These are phyloP conservation scores for Geopemphigus sp. DNA, from an alignment of 1,140 invertebrate genomes.

Conservation along the genomic window DNA sequence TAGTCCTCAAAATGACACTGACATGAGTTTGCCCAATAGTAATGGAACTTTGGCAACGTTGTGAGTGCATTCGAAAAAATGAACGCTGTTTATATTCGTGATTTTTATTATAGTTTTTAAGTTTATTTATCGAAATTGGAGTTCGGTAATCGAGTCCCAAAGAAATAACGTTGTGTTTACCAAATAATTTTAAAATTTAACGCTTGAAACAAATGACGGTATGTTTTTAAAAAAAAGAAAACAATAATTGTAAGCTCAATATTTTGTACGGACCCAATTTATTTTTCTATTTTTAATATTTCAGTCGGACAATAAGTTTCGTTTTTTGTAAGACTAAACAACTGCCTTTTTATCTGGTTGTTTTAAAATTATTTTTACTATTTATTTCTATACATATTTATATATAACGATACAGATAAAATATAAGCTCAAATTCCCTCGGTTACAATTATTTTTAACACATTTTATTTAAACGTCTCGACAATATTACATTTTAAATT, in stretches of 20 bases:
- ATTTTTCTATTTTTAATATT: slow-evolving; percentile 35
- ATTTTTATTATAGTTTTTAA: slow-evolving; percentile 41
- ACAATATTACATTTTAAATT: slow-evolving; percentile 6
- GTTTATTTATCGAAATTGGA: slow-evolving; percentile 30
- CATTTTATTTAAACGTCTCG: background rate
- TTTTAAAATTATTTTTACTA: background rate
- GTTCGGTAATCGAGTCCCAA: slow-evolving; percentile 24
- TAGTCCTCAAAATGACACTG: slow-evolving; percentile 45
- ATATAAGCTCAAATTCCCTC: slow-evolving; percentile 2
- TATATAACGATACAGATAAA: background rate
- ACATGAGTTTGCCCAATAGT: slow-evolving; percentile 32
- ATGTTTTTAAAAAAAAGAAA: slow-evolving; percentile 1
- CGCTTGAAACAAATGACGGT: background rate
- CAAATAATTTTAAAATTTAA: slow-evolving; percentile 22
- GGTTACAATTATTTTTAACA: background rate
- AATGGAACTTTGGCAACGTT: slow-evolving; percentile 42
- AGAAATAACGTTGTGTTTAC: slow-evolving; percentile 19
- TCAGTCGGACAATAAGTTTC: slow-evolving; percentile 28
- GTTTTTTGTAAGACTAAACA: slow-evolving; percentile 5
- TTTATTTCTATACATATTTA: background rate
- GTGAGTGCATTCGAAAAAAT: background rate
- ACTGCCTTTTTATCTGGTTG: slow-evolving; percentile 25
- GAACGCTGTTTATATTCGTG: slow-evolving; percentile 16
- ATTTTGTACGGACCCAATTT: slow-evolving; percentile 29
- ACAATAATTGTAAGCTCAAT: slow-evolving; percentile 25